A percentile compares a stretch with the other conserved stretches of the same genome.
These are phyloP conservation scores for Amphipoea oculea DNA, from an alignment of 2,888 invertebrate genomes.

Conservation along the genomic window DNA sequence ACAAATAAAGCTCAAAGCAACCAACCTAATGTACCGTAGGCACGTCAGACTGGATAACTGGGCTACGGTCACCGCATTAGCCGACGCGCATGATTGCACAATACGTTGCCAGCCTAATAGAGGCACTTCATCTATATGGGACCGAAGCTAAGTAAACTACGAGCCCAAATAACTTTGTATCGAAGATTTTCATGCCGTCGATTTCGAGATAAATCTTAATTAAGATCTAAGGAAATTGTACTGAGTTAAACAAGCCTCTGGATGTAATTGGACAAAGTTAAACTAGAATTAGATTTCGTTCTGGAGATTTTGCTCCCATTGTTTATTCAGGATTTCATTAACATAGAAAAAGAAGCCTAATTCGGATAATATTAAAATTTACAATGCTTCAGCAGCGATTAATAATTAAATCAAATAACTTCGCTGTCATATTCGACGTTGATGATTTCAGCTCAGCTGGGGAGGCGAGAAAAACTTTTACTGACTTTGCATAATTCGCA, in stretches of 20 bases:
- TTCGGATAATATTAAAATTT: slow-evolving; percentile 37
- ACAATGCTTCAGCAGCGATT: neutral
- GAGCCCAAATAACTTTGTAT: slow-evolving; percentile 17
- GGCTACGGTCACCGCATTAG: slow-evolving; percentile 43
- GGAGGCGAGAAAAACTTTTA: slow-evolving; percentile 29
- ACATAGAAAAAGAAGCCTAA: slow-evolving; percentile 1
- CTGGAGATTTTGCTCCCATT: neutral
- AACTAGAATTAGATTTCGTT: slow-evolving; percentile 13
- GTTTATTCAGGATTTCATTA: slow-evolving; percentile 7
- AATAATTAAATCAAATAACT: slow-evolving; percentile 39
- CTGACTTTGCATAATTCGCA: slow-evolving; percentile 26
- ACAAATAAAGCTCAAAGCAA: slow-evolving; percentile 50
- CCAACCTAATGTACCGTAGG: slow-evolving; percentile 27
- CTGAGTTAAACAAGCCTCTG: slow-evolving; percentile 27
- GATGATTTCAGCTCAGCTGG: slow-evolving; percentile 2
- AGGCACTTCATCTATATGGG: slow-evolving; percentile 44
- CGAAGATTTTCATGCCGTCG: slow-evolving; percentile 15
- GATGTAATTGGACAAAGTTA: slow-evolving; percentile 40
- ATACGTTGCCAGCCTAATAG: slow-evolving; percentile 42
- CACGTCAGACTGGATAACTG: slow-evolving; percentile 29
- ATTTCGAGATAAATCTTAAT: slow-evolving; percentile 49
- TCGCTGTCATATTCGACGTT: slow-evolving; percentile 18
- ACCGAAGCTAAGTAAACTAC: slow-evolving; percentile 9
- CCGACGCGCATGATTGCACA: slow-evolving; percentile 46
- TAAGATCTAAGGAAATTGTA: slow-evolving; percentile 49